Evolutionary conservation across 37 sponge, comb jelly and placozoan genomes (phyloP), one percentile per base, ranked within the genome.

Genomic region (Bolinopsis microptera): DNA sequence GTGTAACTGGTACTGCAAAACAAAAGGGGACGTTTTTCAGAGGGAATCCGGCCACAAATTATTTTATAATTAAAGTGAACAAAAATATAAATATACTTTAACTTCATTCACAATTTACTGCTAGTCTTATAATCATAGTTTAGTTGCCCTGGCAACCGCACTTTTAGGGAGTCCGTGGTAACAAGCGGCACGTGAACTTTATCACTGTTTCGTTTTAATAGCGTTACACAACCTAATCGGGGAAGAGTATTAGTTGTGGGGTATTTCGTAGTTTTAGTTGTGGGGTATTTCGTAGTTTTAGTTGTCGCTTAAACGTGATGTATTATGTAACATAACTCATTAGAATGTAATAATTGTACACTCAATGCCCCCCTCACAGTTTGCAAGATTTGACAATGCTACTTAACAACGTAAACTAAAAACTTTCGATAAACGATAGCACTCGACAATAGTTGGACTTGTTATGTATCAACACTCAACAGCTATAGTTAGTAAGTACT

Each of bases 131-230:
- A n/a, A n/a, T n/a, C n/a, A n/a, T n/a, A 48, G 9, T 48, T 18
- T 48, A 48, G 61, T 48, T 18, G 61, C 61, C 61, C 5, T 48
- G 61, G 13, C 61, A 48, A 48, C 61, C 61, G 61, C 13, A 5
- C 13, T 48, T n/a, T n/a, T n/a, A n/a, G n/a, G n/a, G n/a, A n/a
- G n/a, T n/a, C n/a, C n/a, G n/a, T n/a, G n/a, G n/a, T 48, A 48
- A 48, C 13, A 48, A 13, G 61, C 13, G 61, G 5, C 61, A 48
- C 61, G 61, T 48, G 61, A 48, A 18, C 61, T 48, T 13, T 13
- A 48, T 86, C 90, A 86, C 61, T 86, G 90, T 26, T 34, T 38
- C 1, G 13, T 39, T 34, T 86, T 86, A 23, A 86, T 86, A 86
- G 90, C 90, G 61, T 86, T 40, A 3, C 22, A 23, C 30, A 86